These are phyloP conservation scores for Axinella damicornis DNA, from an alignment of 37 sponge, comb jelly and placozoan species.

Conservation along the genomic window DNA sequence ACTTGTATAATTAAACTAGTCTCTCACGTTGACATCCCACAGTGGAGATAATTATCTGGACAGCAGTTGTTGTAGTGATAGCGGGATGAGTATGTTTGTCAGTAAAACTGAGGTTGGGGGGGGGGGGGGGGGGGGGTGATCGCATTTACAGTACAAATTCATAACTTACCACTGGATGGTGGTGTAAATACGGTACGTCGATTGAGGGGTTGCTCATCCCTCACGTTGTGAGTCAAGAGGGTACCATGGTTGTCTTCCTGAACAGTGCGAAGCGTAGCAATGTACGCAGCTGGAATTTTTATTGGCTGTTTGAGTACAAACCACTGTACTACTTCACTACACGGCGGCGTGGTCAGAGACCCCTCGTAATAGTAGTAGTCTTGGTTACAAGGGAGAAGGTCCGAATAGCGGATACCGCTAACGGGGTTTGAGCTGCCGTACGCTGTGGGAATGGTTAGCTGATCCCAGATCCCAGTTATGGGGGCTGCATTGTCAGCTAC, in stretches of 20 bases:
- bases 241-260: background rate
- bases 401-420: background rate
- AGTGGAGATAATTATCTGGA: too few relatives aligned
- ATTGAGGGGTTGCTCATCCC: conserved; percentile 17
- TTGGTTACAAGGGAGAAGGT: conserved; percentile 34
- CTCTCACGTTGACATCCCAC: too few relatives aligned
- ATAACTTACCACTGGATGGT: too few relatives aligned
- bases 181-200: background rate
- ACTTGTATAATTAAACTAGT: too few relatives aligned
- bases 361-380: conserved; percentile 69
- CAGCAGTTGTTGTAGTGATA: too few relatives aligned
- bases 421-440: background rate
- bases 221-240: background rate
- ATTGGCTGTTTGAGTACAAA: conserved; percentile 61
- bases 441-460: background rate
- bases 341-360: conserved; percentile 72
- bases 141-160: too few relatives aligned
- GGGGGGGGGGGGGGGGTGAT: too few relatives aligned
- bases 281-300: conserved; percentile 17
- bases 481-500: conserved; percentile 3
- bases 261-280: conserved; percentile 20
- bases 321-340: conserved; percentile 72
- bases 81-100: too few relatives aligned
- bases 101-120: too few relatives aligned
- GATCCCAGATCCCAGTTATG: background rate